Percentiles rank a stretch among this genome's conserved stretches.
phyloP scores from a whole-genome alignment of 2,113 vertebrate genomes.

The Pavo muticus region DNA sequence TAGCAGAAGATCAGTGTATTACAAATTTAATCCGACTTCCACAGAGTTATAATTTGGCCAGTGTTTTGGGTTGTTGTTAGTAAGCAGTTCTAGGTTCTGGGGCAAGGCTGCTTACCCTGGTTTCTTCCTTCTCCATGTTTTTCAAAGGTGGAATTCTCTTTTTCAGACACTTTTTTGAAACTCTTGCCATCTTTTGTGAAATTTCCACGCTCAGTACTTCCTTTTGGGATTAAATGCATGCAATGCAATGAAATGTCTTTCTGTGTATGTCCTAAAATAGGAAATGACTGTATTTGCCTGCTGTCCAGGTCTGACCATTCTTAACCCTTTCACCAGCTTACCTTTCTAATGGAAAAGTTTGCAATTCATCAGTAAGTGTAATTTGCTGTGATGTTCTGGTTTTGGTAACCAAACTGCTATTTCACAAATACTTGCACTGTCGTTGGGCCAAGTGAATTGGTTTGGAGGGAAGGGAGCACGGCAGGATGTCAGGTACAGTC shows the following conservation, averaged over 20 bases:
- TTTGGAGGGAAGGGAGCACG: background rate
- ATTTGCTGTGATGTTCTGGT: conserved; percentile 75
- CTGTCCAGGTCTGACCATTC: conserved; percentile 63
- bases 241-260: background rate
- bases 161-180: background rate
- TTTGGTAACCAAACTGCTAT: conserved; percentile 48
- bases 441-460: background rate
- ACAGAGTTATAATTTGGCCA: background rate
- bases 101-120: background rate
- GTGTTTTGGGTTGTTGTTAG: background rate
- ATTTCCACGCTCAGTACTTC: background rate
- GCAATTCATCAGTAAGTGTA: conserved; percentile 91
- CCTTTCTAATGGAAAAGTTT: conserved; percentile 85
- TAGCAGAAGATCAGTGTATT: background rate
- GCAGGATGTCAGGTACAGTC: background rate
- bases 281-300: conserved; percentile 24
- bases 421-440: conserved; percentile 13
- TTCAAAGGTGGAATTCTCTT: background rate
- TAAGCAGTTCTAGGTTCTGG: background rate
- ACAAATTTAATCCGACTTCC: background rate
- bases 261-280: background rate
- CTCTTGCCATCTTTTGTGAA: background rate
- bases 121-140: background rate
- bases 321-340: conserved; percentile 89
- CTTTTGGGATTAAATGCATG: background rate